Evolutionary conservation across 1,140 invertebrate species (phyloP), one percentile per base, ranked within the genome.

Genomic region (Dinothrombium tinctorium): DNA sequence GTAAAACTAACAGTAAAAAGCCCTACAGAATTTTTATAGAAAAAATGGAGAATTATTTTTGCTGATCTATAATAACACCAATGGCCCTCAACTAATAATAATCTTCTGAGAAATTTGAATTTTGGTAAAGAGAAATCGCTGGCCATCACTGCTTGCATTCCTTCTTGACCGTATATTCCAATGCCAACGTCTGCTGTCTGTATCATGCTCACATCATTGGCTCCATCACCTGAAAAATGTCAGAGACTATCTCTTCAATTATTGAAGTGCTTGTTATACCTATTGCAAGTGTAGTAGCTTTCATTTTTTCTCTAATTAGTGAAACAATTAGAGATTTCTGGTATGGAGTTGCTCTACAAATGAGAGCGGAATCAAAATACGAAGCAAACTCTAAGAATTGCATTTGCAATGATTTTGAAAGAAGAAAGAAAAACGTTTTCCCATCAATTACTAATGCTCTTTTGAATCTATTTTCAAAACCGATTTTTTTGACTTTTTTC

Each of bases 201-300:
- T 47, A 95, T 90, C 89, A 95, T 95, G 32, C 82, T 84, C 0
- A 95, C 87, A 57, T 96, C 89, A 61, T 95, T 95, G 11, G 84
- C 84, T 21, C 86, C 87, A 61, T 92, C 86, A 2, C 84, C 67
- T n/a, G n/a, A n/a, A n/a, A n/a, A n/a, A n/a, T n/a, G n/a, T n/a
- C n/a, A n/a, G n/a, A n/a, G 63, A n/a, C n/a, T n/a, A n/a, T n/a
- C n/a, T n/a, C n/a, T n/a, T n/a, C n/a, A n/a, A n/a, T n/a, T n/a
- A 63, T n/a, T n/a, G 56, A 59, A 0, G 56, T 56, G 56, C 53
- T 54, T 57, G 57, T 67, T 68, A 83, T n/a, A n/a, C n/a, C n/a
- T 49, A 92, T 87, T 6, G 86, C 84, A 35, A 90, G 58, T 12
- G 84, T 92, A 33, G 81, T 67, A 57, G 84, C 76, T 42, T 75